Evolutionary conservation across 2,797 vertebrate genomes (phyloP), one percentile per base, ranked within the genome.

Genomic region (Oreortyx pictus): DNA sequence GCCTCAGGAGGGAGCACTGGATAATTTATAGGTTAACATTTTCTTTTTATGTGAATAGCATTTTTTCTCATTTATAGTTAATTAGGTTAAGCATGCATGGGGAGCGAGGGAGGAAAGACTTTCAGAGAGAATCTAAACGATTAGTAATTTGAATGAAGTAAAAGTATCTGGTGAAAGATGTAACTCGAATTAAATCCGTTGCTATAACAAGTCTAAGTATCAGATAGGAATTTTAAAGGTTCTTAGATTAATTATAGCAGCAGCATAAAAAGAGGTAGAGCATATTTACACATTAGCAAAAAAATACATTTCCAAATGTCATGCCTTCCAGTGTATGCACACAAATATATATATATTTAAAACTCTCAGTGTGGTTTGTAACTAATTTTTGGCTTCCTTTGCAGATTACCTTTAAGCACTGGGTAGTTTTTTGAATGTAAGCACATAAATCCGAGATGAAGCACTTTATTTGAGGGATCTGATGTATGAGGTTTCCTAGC

Each of bases 11-110:
- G 90, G 92, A 97, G 95, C 92, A 89, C 41, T 75, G 92, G 95
- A 97, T 97, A 98, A 98, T 98, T 98, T 98, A 98, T 98, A 97
- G 96, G 96, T 97, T 98, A 98, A 97, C 97, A 97, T 98, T 98
- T 97, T 97, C 97, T 97, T 97, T 97, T 98, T 97, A 98, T 97
- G 96, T 95, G 97, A 96, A 97, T 96, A 97, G 96, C 97, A 96
- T 97, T 98, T 98, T 96, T 97, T 96, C 97, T 98, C 98, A 97
- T 98, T 98, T 97, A 97, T 94, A 97, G 97, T 97, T 98, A 98
- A 98, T 98, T 98, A 98, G 96, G 97, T 97, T 98, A 98, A 97
- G 95, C 98, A 97, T 97, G 97, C 97, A 96, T 89, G 89, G 97
- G 97, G 97, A 97, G 96, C 71, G 1, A 97, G 97, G 97, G 97